A percentile compares a stretch with the other conserved stretches of the same genome.
Conservation (phyloP, 2,113 vertebrate species). For the Osmerus mordax region DNA sequence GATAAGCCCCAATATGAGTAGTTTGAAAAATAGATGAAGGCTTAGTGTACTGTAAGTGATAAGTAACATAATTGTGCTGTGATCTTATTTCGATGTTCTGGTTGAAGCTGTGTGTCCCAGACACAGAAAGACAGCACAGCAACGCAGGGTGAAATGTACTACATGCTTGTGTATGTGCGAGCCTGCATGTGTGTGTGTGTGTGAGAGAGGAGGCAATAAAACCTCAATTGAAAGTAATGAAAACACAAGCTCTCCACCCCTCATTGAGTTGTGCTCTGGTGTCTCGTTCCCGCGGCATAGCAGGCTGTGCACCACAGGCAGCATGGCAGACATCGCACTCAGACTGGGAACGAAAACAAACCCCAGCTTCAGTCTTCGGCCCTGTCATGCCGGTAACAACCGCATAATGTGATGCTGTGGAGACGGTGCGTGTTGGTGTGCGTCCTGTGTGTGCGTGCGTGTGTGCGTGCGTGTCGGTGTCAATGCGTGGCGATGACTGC, state of each 20-base stretch:
- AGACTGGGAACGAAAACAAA: no score
- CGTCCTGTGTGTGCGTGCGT: not conserved
- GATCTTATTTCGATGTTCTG: no score
- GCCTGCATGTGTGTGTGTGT: not conserved
- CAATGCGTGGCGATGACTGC: not conserved
- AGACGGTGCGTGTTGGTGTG: not conserved
- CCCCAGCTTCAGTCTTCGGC: no score
- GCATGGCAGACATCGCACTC: no score
- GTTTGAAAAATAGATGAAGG: no score
- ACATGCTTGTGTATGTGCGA: not conserved
- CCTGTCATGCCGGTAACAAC: no score
- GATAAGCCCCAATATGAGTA: no score
- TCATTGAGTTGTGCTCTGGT: not conserved
- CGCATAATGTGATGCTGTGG: not conserved
- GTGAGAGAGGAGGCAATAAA: not conserved
- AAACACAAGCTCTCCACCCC: not conserved
- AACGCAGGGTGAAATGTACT: not conserved
- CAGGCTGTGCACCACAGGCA: no score
- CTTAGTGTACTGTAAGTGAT: no score
- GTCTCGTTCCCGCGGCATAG: not conserved
- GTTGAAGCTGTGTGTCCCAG: no score
- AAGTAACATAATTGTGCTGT: no score
- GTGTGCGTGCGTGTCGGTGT: slow-evolving; percentile 3
- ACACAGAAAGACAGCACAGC: not conserved
- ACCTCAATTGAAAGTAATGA: not conserved